Evolutionary conservation across 2,797 vertebrate species (phyloP), one percentile per base, ranked within the genome.

Genomic region (Kryptopterus vitreolus): DNA sequence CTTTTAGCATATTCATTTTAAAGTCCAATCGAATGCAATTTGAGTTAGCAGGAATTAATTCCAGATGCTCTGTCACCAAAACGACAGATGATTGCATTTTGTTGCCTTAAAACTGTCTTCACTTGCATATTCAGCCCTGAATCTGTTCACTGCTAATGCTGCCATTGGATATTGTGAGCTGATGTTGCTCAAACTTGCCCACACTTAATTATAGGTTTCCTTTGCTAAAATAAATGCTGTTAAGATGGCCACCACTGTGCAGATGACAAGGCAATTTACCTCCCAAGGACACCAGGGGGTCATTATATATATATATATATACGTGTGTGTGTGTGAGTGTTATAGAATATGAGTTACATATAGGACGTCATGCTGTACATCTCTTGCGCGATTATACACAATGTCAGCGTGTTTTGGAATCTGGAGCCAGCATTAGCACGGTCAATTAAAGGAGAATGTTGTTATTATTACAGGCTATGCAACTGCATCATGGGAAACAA

Each of bases 191-290:
- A 66, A 24, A 66, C 50, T 20, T 73, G 26, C 76, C 52, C 50
- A 76, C 53, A 65, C 24, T 71, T 65, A 81, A 84, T 81, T 79
- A 76, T 70, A 84, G 83, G 76, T 13, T 65, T 69, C 35, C 2
- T 52, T 24, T 79, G 16, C 58, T 78, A 78, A 78, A 83, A 84
- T 78, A 75, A 84, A 72, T 74, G 53, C 53, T 26, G 18, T 68
- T 33, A 58, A 48, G 79, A 57, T 38, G 46, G 31, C 48, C 55
- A 70, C 16, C n/a, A 70, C 48, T 9, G 70, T 71, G 22, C 57
- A 31, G 20, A 46, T 70, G 38, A 43, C 38, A 43, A 43, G 38
- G 10, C 38, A 43, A 10, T 63, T 62, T 80, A 70, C 31, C n/a
- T 15, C 26, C 35, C 26, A 74, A 66, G 76, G 50, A 61, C 62